phyloP scores from a whole-genome alignment of 2,888 invertebrate species.

The Siphlonurus alternatus region DNA sequence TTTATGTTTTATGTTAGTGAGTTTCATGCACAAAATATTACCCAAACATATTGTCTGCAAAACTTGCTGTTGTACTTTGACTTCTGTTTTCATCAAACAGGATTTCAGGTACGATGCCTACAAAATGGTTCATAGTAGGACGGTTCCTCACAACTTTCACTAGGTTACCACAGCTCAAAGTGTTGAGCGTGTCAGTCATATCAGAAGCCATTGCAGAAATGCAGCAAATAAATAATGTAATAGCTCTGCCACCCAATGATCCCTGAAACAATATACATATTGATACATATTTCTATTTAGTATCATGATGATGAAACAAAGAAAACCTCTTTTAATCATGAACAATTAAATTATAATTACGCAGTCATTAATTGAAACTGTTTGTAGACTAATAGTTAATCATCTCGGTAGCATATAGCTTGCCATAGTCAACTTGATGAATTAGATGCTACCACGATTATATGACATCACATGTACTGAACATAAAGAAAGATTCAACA shows the following conservation, averaged over 20 bases:
- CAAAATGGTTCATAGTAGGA: constrained; percentile 48
- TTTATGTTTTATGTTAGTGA: too few relatives aligned
- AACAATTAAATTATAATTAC: constrained; percentile 7
- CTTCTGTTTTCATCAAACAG: constrained; percentile 1
- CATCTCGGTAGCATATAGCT: too few relatives aligned
- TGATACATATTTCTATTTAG: background rate
- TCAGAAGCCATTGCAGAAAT: constrained; percentile 51
- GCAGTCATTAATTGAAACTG: background rate
- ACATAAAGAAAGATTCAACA: too few relatives aligned
- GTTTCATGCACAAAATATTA: too few relatives aligned
- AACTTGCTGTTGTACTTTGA: background rate
- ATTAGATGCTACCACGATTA: too few relatives aligned
- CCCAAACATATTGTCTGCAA: constrained; percentile 38
- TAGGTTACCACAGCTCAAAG: constrained; percentile 46
- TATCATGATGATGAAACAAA: constrained; percentile 23
- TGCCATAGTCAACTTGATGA: too few relatives aligned
- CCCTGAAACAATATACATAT: constrained; percentile 38
- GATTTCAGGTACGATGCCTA: constrained; percentile 14
- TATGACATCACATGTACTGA: too few relatives aligned
- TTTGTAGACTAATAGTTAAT: background rate
- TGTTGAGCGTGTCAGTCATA: constrained; percentile 49
- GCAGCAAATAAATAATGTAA: constrained; percentile 53
- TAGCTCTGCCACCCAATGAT: constrained; percentile 58
- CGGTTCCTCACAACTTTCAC: constrained; percentile 50
- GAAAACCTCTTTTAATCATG: constrained; percentile 51